These are phyloP conservation scores for Oncorhynchus gorbuscha DNA, from an alignment of 2,113 vertebrate genomes.

Conservation along the genomic window DNA sequence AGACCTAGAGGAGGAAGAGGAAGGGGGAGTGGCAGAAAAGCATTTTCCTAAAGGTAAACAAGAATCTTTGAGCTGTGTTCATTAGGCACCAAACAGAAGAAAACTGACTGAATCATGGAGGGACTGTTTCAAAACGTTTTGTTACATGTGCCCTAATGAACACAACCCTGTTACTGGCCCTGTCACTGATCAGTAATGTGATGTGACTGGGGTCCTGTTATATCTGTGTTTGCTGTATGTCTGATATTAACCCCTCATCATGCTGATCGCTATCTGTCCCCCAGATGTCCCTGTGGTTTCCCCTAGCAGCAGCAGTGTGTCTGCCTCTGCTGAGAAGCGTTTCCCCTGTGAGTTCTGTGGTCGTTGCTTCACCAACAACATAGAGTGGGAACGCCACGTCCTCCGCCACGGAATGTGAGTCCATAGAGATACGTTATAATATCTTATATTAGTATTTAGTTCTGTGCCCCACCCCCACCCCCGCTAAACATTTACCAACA, in stretches of 20 bases:
- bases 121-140: background rate
- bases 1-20: constrained; percentile 39
- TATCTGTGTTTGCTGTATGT: background rate
- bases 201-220: background rate
- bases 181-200: background rate
- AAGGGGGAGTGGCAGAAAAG: constrained; percentile 39
- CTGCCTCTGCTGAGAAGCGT: constrained; percentile 71
- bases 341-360: constrained; percentile 97
- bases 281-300: constrained; percentile 51
- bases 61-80: background rate
- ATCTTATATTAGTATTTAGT: no score
- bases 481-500: no score
- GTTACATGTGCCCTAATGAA: no score
- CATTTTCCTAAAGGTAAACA: constrained; percentile 56
- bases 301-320: constrained; percentile 34
- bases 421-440: no score
- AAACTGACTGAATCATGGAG: no score
- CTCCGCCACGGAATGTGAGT: constrained; percentile 97
- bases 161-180: background rate
- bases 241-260: no score
- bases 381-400: constrained; percentile 95
- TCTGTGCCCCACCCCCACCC: no score
- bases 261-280: background rate
- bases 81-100: no score
- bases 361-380: constrained; percentile 88